phyloP scores from a whole-genome alignment of 2,888 invertebrate species.

The Lithophane ornitopus region DNA sequence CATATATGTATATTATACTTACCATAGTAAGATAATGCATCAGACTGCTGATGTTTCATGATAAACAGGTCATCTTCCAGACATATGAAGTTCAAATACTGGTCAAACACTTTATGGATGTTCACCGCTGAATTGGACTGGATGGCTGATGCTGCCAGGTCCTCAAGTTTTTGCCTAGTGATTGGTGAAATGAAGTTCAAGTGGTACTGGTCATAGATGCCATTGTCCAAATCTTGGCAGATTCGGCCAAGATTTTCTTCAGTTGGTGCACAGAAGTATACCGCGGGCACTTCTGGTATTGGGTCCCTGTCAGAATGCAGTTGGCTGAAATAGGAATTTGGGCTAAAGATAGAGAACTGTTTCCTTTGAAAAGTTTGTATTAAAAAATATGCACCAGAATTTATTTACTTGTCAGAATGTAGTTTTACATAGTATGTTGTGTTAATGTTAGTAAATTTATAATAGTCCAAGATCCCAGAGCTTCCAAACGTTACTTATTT shows the following conservation, averaged over 20 bases:
- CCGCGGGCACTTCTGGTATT: slow-evolving; percentile 99
- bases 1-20: no score
- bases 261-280: slow-evolving; percentile 99
- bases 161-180: slow-evolving; percentile 97
- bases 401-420: not conserved
- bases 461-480: no score
- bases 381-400: not conserved
- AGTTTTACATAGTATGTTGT: not conserved
- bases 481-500: no score
- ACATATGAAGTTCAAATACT: slow-evolving; percentile 99
- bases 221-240: slow-evolving; percentile 96
- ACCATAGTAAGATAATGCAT: slow-evolving; percentile 98
- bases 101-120: slow-evolving; percentile 99
- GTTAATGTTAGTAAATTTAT: not conserved
- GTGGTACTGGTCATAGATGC: slow-evolving; percentile 98
- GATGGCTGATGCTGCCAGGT: slow-evolving; percentile 97
- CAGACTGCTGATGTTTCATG: slow-evolving; percentile 97
- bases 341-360: not conserved
- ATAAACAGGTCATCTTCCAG: slow-evolving; percentile 99
- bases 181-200: slow-evolving; percentile 99
- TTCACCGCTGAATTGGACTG: slow-evolving; percentile 97
- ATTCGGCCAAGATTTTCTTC: slow-evolving; percentile 99
- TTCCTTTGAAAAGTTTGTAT: not conserved
- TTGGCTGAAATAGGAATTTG: slow-evolving; percentile 90
- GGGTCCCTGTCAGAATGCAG: slow-evolving; percentile 96